Conservation (phyloP, 92 coral and sea anemone genomes). For the Porites divaricata region DNA sequence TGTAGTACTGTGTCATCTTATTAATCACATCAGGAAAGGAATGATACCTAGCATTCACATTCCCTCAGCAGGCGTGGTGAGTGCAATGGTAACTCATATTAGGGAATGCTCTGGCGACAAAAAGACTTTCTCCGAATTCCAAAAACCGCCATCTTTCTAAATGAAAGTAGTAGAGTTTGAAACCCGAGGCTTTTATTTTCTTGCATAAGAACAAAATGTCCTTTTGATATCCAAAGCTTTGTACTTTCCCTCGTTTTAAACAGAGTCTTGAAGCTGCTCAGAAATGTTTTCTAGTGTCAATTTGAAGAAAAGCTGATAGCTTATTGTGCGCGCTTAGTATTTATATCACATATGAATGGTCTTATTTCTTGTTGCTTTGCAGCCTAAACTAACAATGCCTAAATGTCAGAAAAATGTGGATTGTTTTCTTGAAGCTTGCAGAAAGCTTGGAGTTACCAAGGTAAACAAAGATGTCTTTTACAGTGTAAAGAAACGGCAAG, state of each 20-base stretch:
- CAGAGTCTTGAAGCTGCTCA: too few relatives aligned
- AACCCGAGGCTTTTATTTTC: too few relatives aligned
- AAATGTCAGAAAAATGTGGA: slow-evolving; percentile 98
- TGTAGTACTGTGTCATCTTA: slow-evolving; percentile 93
- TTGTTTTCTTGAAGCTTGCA: slow-evolving; percentile 87
- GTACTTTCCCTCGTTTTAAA: too few relatives aligned
- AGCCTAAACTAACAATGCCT: slow-evolving; percentile 99
- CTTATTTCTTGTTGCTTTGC: slow-evolving; percentile 10
- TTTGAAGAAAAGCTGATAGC: too few relatives aligned
- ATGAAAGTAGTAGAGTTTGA: too few relatives aligned
- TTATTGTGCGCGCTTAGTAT: not conserved
- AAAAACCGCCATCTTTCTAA: too few relatives aligned
- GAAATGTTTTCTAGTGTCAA: too few relatives aligned
- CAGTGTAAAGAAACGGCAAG: not conserved
- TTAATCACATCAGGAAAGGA: slow-evolving; percentile 89
- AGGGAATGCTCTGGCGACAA: too few relatives aligned
- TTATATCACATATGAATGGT: not conserved
- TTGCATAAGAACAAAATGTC: too few relatives aligned
- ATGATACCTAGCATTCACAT: slow-evolving; percentile 93
- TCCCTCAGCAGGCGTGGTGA: slow-evolving; percentile 98
- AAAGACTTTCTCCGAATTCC: too few relatives aligned
- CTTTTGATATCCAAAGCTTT: too few relatives aligned
- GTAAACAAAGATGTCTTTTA: slow-evolving; percentile 35
- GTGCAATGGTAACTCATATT: slow-evolving; percentile 1
- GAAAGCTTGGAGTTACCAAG: slow-evolving; percentile 92